Evolutionary conservation across 1,140 invertebrate genomes (phyloP), one percentile per base, ranked within the genome.

Genomic region (Drosophila sp.): DNA sequence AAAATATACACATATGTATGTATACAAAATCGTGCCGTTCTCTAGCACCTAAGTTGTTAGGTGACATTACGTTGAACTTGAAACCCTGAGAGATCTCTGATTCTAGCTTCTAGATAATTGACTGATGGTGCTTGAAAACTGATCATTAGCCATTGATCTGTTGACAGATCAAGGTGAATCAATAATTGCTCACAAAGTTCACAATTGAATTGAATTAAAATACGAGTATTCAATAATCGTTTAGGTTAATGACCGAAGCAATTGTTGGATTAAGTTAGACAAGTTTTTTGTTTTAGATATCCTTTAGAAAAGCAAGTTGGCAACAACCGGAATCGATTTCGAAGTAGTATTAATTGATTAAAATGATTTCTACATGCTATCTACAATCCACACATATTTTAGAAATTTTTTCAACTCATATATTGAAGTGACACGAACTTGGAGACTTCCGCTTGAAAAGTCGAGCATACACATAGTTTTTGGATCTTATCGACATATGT

Each of bases 61-160:
- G 72, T 75, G 74, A 76, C 74, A 76, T 76, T 76, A 64, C 44
- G 74, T 35, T 70, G 74, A 76, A 70, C 74, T 76, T 76, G 73
- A 60, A 60, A 44, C 35, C 25, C 57, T 17, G 70, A 17, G 30
- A 33, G 29, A 58, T 23, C 56, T 17, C 11, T 17, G 30, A 27
- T 60, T 38, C 35, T 47, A 38, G 63, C 47, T 44, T 29, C 57
- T 60, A 54, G 72, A 76, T 80, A 78, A 85, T 80, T 80, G 78
- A 62, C 54, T 40, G 25, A 40, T 47, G 35, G 62, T 50, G 44
- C 41, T 65, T 70, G 74, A 61, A 60, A 60, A 71, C 60, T 54
- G 76, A 73, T 81, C 74, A 74, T 81, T 81, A 78, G 67, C 78
- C 66, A 69, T 81, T 81, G 81, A 81, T 67, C 67, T 61, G 38